Evolutionary conservation across 2,113 vertebrate species (phyloP).

Genomic region (Takifugu flavidus): DNA sequence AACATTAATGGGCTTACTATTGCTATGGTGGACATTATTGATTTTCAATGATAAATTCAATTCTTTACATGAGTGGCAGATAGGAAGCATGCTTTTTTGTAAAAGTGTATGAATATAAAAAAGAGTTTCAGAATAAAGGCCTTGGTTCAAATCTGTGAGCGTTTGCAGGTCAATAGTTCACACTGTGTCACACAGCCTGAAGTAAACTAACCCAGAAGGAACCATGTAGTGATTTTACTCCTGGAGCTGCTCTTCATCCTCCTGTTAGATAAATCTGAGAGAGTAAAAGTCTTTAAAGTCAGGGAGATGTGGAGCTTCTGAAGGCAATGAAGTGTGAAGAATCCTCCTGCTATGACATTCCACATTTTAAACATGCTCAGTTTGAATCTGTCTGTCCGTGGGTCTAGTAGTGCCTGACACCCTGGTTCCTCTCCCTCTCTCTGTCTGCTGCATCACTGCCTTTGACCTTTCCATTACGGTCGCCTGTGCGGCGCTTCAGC

Average conservation of each 20-base stretch:
- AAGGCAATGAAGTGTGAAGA: constrained; percentile 58
- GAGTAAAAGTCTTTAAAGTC: constrained; percentile 41
- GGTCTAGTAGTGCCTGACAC: constrained; percentile 44
- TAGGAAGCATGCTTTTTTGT: constrained; percentile 33
- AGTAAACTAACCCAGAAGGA: constrained; percentile 32
- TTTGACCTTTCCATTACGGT: constrained; percentile 34
- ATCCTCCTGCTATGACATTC: constrained; percentile 49
- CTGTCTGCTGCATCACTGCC: constrained; percentile 36
- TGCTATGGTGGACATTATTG: neutral
- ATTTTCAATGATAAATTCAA: neutral
- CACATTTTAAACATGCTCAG: constrained; percentile 49
- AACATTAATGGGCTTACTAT: neutral
- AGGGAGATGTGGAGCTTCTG: constrained; percentile 46
- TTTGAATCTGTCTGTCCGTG: constrained; percentile 25
- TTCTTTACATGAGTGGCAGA: neutral
- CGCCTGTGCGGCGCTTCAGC: constrained; percentile 29
- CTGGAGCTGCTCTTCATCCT: constrained; percentile 33
- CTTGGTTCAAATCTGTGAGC: constrained; percentile 15
- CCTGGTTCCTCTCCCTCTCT: constrained; percentile 46
- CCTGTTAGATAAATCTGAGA: constrained; percentile 55
- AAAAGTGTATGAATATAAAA: constrained; percentile 9
- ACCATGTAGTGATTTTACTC: constrained; percentile 31
- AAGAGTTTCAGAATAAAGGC: constrained; percentile 30
- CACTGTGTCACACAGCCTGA: constrained; percentile 28
- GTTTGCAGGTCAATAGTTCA: constrained; percentile 13